These are phyloP conservation scores for Oncopodura yosiiana DNA, from an alignment of 1,140 invertebrate genomes.

Conservation along the genomic window DNA sequence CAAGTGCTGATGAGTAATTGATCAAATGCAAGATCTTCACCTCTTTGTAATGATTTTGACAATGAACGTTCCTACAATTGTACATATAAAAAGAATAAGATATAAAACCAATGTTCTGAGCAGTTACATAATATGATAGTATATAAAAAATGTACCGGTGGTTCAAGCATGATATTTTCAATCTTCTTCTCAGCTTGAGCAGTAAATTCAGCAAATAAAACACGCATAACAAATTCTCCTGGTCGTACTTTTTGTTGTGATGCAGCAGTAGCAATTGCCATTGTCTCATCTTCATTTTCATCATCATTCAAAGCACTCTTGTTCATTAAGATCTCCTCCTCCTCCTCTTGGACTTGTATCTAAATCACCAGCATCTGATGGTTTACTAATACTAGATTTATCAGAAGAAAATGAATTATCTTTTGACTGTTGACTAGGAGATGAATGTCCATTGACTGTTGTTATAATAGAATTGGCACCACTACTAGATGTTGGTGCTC, in stretches of 20 bases:
- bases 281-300: not conserved
- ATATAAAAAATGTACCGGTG: slow-evolving; percentile 49
- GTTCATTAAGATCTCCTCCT: no score
- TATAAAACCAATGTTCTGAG: not conserved
- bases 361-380: not conserved
- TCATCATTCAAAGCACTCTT: no score
- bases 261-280: not conserved
- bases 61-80: slow-evolving; percentile 73
- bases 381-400: not conserved
- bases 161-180: slow-evolving; percentile 83
- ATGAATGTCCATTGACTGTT: not conserved
- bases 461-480: not conserved
- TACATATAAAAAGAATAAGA: slow-evolving; percentile 2
- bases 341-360: no score
- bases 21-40: slow-evolving; percentile 90
- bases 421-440: not conserved
- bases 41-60: slow-evolving; percentile 85
- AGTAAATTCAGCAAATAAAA: slow-evolving; percentile 88
- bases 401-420: not conserved
- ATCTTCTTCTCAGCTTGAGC: slow-evolving; percentile 88
- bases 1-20: slow-evolving; percentile 85
- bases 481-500: slow-evolving; percentile 20
- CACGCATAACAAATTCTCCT: slow-evolving; percentile 90
- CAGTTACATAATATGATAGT: not conserved
- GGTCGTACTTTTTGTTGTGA: slow-evolving; percentile 47